Evolutionary conservation across 2,797 vertebrate species (phyloP), one percentile per base, ranked within the genome.

Genomic region (Artibeus lituratus): DNA sequence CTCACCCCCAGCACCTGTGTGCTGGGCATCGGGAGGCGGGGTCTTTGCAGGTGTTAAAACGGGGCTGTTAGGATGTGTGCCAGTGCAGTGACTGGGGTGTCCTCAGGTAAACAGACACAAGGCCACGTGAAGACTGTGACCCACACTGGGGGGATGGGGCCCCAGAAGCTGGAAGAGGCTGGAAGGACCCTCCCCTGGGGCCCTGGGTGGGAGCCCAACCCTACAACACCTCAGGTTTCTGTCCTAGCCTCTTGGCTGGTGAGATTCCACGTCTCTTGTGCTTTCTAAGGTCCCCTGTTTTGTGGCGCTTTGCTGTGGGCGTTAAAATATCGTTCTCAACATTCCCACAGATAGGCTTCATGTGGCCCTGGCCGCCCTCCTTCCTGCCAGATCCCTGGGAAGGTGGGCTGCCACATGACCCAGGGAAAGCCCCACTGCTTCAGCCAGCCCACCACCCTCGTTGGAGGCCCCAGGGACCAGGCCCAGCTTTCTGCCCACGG

Each of bases 161-260:
- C 32, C 37, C 32, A 67, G 62, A n/a, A 80, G 12, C 32, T 32
- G 37, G 24, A 47, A 53, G 62, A 5, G 37, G 81, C 49, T 26
- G 47, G 24, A 73, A 22, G 91, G 10, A 1, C 29, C 42, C 80
- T 44, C 2, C 12, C 35, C 14, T 3, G 2, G 29, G 49, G 59
- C 32, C 32, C 24, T 7, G 0, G 0, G 29, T 14, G 21, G 55
- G 59, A 32, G 42, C 39, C 1, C 57, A 12, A 59, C 7, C 55
- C 26, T 2, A 5, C 5, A 10, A 12, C 55, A 3, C 26, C 55
- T 10, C 7, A 53, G 19, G 3, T 35, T 15, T 51, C 44, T 35
- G 10, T 51, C 22, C 42, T 12, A 2, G 32, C 57, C 90, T 49
- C 37, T 15, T 16, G 12, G 24, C 7, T 24, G 0, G 0, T 1